phyloP scores from a whole-genome alignment of 2,113 vertebrate genomes.

The Chamaetylas fuelleborni region DNA sequence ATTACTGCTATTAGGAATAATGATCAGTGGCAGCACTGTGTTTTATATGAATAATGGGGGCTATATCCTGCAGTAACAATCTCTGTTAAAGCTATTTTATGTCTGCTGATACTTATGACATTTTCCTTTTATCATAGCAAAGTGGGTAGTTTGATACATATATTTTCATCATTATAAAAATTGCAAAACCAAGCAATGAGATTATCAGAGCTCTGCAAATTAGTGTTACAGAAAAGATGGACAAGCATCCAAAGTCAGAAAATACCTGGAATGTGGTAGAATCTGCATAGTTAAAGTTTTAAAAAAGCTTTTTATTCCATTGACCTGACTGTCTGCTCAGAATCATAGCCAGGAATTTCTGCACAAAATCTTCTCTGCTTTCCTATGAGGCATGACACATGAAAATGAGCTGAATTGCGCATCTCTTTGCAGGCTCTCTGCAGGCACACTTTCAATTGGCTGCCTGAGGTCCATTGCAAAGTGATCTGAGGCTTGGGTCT shows the following conservation, averaged over 20 bases:
- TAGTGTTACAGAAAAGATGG: background rate
- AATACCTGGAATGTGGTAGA: background rate
- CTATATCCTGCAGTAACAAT: background rate
- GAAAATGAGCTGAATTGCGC: background rate
- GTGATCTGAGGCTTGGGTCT: background rate
- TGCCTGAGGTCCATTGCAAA: background rate
- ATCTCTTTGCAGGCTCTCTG: background rate
- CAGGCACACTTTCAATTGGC: accelerated
- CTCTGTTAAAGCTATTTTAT: background rate
- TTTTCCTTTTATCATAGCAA: background rate
- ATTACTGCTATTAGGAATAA: conserved; percentile 29
- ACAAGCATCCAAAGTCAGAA: background rate
- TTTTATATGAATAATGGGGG: background rate
- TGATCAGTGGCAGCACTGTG: background rate
- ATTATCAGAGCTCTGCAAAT: background rate
- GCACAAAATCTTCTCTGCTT: background rate
- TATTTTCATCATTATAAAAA: background rate
- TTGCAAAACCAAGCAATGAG: background rate
- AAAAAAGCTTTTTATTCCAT: background rate
- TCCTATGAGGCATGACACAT: background rate
- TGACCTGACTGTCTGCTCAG: background rate
- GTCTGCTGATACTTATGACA: background rate
- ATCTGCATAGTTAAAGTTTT: background rate
- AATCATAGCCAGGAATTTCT: background rate
- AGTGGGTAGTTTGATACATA: background rate